A percentile compares a stretch with the other conserved stretches of the same genome.
Conservation (phyloP, 2,888 invertebrate species). For the Iselma pallidipennis region DNA sequence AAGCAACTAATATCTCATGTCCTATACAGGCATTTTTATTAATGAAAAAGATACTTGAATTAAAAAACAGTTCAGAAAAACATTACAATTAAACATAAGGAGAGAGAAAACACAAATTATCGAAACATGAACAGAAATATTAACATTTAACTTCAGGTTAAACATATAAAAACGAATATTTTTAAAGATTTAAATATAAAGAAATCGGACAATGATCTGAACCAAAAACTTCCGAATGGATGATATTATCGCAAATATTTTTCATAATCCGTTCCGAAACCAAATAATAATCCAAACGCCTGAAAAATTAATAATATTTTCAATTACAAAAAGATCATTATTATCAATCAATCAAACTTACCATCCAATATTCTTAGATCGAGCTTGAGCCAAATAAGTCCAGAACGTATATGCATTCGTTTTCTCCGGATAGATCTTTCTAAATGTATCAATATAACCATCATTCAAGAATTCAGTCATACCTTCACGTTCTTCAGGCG, state of each 20-base stretch:
- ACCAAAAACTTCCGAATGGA: conserved; percentile 80
- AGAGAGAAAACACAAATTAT: too few relatives aligned
- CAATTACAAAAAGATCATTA: background rate
- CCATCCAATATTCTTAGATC: conserved; percentile 95
- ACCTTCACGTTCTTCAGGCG: conserved; percentile 89
- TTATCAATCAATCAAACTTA: conserved; percentile 52
- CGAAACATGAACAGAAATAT: background rate
- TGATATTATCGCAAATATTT: conserved; percentile 82
- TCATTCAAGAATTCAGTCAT: conserved; percentile 81
- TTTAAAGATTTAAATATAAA: conserved; percentile 67
- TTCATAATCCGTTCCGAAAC: conserved; percentile 78
- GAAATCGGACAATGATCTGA: conserved; percentile 97
- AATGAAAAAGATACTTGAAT: too few relatives aligned
- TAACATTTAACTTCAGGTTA: conserved; percentile 2
- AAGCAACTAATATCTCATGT: too few relatives aligned
- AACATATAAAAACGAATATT: conserved; percentile 6
- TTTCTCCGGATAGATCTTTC: conserved; percentile 83
- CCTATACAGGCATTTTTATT: too few relatives aligned
- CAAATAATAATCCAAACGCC: conserved; percentile 96
- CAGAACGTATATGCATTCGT: conserved; percentile 90
- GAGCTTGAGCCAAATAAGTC: conserved; percentile 88
- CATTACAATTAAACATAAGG: too few relatives aligned
- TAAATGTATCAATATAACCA: conserved; percentile 88
- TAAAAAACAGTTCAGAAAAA: too few relatives aligned
- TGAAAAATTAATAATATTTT: conserved; percentile 55